Conservation (phyloP, 2,797 vertebrate species). For the Leptoclinus maculatus region DNA sequence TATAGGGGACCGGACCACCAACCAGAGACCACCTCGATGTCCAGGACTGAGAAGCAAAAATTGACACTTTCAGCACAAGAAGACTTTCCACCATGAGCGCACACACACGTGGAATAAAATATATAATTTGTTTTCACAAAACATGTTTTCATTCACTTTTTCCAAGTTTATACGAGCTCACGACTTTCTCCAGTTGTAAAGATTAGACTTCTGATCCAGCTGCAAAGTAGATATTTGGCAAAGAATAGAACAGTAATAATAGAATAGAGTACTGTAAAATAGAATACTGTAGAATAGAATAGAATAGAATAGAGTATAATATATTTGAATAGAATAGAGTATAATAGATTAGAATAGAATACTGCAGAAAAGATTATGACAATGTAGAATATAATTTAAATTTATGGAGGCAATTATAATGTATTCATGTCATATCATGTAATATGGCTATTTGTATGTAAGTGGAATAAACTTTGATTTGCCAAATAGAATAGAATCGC, state of each 20-base stretch:
- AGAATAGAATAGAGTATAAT: too few species aligned
- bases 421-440: not conserved
- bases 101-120: constrained; percentile 12
- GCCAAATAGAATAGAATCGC: not conserved
- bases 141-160: constrained; percentile 3
- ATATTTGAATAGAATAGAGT: too few species aligned
- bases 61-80: constrained; percentile 45
- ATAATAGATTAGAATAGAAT: not conserved
- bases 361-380: not conserved
- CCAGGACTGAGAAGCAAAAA: constrained; percentile 39
- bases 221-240: not conserved
- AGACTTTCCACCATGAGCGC: constrained; percentile 28
- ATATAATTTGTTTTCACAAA: constrained; percentile 23
- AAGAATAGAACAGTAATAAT: not conserved
- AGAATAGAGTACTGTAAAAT: not conserved
- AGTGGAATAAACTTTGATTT: not conserved
- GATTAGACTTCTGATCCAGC: not conserved
- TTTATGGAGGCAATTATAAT: not conserved
- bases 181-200: not conserved
- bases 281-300: too few species aligned
- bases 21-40: constrained; percentile 53
- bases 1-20: constrained; percentile 62
- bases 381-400: not conserved
- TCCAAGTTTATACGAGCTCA: not conserved
- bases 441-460: not conserved